These are phyloP conservation scores for Samia ricini DNA, from an alignment of 1,140 invertebrate species.

Conservation along the genomic window DNA sequence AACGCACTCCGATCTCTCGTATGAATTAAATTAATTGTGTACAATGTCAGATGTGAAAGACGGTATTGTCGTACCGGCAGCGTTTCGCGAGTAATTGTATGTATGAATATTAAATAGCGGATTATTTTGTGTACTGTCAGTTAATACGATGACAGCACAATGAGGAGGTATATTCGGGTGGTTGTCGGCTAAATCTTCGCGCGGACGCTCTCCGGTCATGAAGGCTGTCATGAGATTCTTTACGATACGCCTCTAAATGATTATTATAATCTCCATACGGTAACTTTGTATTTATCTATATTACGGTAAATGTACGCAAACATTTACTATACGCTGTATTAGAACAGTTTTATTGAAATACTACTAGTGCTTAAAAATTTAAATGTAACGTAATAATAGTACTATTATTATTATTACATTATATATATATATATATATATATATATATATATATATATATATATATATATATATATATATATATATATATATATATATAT, in stretches of 20 bases:
- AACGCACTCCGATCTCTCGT: constrained; percentile 26
- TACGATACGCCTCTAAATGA: constrained; percentile 21
- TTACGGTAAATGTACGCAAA: neutral
- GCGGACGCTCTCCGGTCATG: constrained; percentile 37
- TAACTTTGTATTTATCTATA: neutral
- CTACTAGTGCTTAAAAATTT: no score
- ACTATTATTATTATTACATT: no score
- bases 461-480: no score
- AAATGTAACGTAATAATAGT: no score
- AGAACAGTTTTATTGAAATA: neutral
- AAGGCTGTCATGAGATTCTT: constrained; percentile 40
- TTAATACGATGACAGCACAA: constrained; percentile 68
- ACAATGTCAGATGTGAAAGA: constrained; percentile 41
- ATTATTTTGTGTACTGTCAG: constrained; percentile 71
- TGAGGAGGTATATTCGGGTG: constrained; percentile 51
- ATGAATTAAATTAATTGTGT: constrained; percentile 58
- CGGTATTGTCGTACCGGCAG: constrained; percentile 51
- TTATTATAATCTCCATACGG: constrained; percentile 2
- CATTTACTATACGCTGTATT: neutral
- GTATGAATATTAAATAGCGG: constrained; percentile 64
- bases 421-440: no score
- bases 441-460: no score
- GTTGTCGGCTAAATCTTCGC: constrained; percentile 51
- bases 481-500: no score
- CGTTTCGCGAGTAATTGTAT: constrained; percentile 55